Percentiles rank a stretch among this genome's conserved stretches.
Evolutionary conservation across 2,888 invertebrate genomes (phyloP).

Genomic region (Nineta flava): DNA sequence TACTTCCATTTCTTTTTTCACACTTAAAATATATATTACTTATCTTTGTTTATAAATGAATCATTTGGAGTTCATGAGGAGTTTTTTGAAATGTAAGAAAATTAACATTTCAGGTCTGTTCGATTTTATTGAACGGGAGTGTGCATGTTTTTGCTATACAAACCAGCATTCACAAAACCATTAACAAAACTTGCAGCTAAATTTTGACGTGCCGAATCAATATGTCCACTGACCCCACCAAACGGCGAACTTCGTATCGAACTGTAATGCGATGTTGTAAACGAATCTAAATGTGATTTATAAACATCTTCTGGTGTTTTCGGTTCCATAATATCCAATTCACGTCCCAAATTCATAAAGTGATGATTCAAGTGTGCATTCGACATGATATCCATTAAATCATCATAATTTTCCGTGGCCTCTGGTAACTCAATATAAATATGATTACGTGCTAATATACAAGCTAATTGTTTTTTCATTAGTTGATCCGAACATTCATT

Average conservation of each 20-base stretch:
- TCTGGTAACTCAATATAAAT: slow-evolving; percentile 73
- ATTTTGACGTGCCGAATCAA: slow-evolving; percentile 93
- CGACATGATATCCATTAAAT: slow-evolving; percentile 78
- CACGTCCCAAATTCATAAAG: slow-evolving; percentile 83
- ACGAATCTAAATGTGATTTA: slow-evolving; percentile 85
- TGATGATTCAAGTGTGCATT: slow-evolving; percentile 88
- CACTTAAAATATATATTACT: too few relatives aligned
- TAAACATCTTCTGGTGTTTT: slow-evolving; percentile 98
- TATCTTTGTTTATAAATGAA: too few relatives aligned
- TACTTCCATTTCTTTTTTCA: too few relatives aligned
- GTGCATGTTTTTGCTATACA: too few relatives aligned
- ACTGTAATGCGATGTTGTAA: slow-evolving; percentile 37
- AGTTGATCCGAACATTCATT: slow-evolving; percentile 69
- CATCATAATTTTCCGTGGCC: slow-evolving; percentile 50
- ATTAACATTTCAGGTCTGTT: too few relatives aligned
- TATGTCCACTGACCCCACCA: slow-evolving; percentile 47
- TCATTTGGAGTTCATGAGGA: too few relatives aligned
- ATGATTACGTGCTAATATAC: slow-evolving; percentile 91
- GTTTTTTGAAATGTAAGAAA: too few relatives aligned
- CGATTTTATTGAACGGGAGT: too few relatives aligned
- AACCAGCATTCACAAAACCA: slow-evolving; percentile 89
- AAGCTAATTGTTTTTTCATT: slow-evolving; percentile 85
- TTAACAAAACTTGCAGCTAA: slow-evolving; percentile 96
- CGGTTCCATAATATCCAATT: slow-evolving; percentile 97
- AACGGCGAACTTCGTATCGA: slow-evolving; percentile 34